phyloP scores from a whole-genome alignment of 2,797 vertebrate species.

The Heterohyrax brucei region DNA sequence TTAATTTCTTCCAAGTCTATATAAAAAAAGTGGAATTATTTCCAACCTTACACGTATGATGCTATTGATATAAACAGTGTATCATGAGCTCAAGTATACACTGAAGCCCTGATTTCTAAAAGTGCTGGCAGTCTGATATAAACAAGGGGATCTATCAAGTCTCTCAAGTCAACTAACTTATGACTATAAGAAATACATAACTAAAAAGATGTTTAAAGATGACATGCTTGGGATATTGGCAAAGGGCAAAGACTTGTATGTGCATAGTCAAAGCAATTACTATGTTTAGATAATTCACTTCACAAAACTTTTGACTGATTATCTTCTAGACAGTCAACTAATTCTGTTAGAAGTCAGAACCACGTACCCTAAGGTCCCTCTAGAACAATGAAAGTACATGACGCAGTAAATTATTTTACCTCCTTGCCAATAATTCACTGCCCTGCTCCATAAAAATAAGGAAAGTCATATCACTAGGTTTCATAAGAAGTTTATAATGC shows the following conservation, averaged over 20 bases:
- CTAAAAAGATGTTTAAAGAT: constrained; percentile 66
- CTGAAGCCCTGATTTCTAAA: constrained; percentile 52
- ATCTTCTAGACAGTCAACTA: constrained; percentile 33
- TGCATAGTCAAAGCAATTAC: background rate
- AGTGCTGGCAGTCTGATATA: constrained; percentile 37
- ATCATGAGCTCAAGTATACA: constrained; percentile 61
- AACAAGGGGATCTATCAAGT: constrained; percentile 52
- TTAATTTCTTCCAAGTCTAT: constrained; percentile 59
- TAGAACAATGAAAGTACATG: constrained; percentile 33
- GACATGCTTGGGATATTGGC: background rate
- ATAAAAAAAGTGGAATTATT: constrained; percentile 59
- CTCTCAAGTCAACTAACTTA: constrained; percentile 51
- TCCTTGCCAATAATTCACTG: constrained; percentile 55
- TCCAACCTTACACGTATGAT: constrained; percentile 56
- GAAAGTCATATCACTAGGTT: background rate
- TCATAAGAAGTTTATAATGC: constrained; percentile 58
- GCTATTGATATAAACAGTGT: background rate
- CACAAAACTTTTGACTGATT: constrained; percentile 1
- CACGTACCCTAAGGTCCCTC: background rate
- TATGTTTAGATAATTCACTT: constrained; percentile 33
- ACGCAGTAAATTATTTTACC: constrained; percentile 65
- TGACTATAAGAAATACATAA: constrained; percentile 45
- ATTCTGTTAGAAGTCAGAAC: constrained; percentile 42
- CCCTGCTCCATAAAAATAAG: constrained; percentile 12
- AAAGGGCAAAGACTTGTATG: constrained; percentile 39